These are phyloP conservation scores for Pelagia noctiluca DNA, from an alignment of 30 jellyfish, hydroid and myxozoan genomes.

Conservation along the genomic window DNA sequence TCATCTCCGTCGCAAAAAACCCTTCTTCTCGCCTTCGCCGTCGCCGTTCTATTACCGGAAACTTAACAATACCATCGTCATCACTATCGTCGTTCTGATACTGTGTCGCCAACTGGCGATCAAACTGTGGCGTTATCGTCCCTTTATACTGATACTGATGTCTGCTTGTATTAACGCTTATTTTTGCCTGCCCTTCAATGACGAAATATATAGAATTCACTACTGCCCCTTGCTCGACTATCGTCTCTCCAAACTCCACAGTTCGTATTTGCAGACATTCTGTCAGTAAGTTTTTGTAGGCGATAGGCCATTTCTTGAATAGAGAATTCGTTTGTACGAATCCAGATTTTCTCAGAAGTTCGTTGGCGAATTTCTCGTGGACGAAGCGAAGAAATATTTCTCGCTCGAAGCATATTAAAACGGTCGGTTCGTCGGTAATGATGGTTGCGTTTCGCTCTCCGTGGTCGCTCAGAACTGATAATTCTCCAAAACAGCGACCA, in stretches of 20 bases:
- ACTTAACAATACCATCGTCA: conserved; percentile 40
- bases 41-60: conserved; percentile 61
- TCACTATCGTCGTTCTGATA: conserved; percentile 45
- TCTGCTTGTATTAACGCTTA: conserved; percentile 56
- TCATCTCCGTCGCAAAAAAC: conserved; percentile 81
- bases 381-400: conserved; percentile 69
- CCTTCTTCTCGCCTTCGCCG: conserved; percentile 59
- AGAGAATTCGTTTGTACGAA: conserved; percentile 87
- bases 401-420: conserved; percentile 67
- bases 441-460: conserved; percentile 90
- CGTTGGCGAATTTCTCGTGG: conserved; percentile 86
- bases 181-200: conserved; percentile 84
- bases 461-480: conserved; percentile 76
- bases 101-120: conserved; percentile 5
- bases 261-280: conserved; percentile 83
- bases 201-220: conserved; percentile 69
- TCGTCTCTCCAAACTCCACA: conserved; percentile 74
- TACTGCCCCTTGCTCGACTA: conserved; percentile 79
- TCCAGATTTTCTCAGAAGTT: conserved; percentile 83
- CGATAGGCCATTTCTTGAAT: conserved; percentile 88
- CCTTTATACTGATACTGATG: conserved; percentile 69
- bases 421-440: conserved; percentile 89
- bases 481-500: conserved; percentile 97
- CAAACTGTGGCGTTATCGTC: conserved; percentile 14
- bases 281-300: conserved; percentile 84